Percentiles rank a stretch among this genome's conserved stretches.
Conservation (phyloP, 2,113 vertebrate genomes). For the Grantiella picta region DNA sequence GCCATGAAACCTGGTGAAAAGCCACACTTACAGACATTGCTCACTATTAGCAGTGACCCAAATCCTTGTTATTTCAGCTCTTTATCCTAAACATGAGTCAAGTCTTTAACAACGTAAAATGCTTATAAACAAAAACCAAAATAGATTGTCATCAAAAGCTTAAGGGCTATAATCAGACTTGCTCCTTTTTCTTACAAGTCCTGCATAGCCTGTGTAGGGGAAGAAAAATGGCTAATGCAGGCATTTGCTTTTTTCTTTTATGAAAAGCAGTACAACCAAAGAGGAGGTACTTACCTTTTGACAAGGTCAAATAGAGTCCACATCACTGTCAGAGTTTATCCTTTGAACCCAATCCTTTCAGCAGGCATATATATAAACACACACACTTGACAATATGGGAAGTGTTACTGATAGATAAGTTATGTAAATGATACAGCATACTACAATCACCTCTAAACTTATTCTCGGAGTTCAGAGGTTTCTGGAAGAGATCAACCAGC, state of each 20-base stretch:
- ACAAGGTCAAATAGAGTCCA: conserved; percentile 18
- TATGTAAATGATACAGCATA: neutral
- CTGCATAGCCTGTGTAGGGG: neutral
- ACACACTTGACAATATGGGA: conserved; percentile 12
- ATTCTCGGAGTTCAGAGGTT: neutral
- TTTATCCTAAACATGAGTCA: neutral
- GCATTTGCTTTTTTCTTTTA: neutral
- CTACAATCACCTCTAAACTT: conserved; percentile 1
- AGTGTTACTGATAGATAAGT: conserved; percentile 39
- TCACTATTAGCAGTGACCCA: neutral
- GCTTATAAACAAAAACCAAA: neutral
- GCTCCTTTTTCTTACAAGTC: neutral
- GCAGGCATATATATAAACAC: conserved; percentile 7
- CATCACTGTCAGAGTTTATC: conserved; percentile 1
- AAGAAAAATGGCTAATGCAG: neutral
- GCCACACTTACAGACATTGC: neutral
- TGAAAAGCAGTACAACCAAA: neutral
- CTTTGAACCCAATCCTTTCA: conserved; percentile 9
- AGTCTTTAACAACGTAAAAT: neutral
- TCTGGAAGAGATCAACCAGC: conserved; percentile 33
- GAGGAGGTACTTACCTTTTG: neutral
- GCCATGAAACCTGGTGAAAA: neutral
- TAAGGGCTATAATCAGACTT: neutral
- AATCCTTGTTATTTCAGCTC: neutral
- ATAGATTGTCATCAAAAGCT: neutral